Conservation (phyloP, 2,113 vertebrate species). For the Semnornis frantzii region DNA sequence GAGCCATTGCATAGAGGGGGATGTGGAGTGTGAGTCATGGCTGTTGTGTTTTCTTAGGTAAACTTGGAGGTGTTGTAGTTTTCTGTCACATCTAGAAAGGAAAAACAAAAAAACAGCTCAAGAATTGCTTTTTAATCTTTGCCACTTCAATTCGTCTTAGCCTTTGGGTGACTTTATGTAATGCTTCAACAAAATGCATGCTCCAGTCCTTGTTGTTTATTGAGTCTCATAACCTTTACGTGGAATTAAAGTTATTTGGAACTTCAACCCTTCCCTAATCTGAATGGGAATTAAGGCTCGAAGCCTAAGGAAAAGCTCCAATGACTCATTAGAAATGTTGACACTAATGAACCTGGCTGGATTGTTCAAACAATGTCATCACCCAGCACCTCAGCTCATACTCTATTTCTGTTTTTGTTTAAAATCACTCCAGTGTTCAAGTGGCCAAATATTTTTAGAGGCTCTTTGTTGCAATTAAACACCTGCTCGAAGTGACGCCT, state of each 20-base stretch:
- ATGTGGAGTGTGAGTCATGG: background rate
- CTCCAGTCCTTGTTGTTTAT: background rate
- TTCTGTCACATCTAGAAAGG: background rate
- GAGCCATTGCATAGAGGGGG: background rate
- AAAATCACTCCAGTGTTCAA: background rate
- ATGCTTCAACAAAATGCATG: fast-evolving
- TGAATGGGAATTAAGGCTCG: background rate
- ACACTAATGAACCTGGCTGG: background rate
- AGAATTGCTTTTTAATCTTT: background rate
- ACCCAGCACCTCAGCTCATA: background rate
- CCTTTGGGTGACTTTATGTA: background rate
- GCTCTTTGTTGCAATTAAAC: background rate
- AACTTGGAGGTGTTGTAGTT: background rate
- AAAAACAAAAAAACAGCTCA: background rate
- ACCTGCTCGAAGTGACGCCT: background rate
- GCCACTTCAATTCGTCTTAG: background rate
- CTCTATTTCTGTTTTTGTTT: background rate
- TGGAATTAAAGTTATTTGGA: background rate
- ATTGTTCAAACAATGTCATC: background rate
- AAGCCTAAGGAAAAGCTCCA: background rate
- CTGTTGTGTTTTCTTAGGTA: background rate
- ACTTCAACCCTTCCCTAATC: background rate
- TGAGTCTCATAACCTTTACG: background rate
- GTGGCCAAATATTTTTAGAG: background rate
- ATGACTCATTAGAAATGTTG: background rate